Evolutionary conservation across 2,113 vertebrate species (phyloP).

Genomic region (Syrmaticus mikado): DNA sequence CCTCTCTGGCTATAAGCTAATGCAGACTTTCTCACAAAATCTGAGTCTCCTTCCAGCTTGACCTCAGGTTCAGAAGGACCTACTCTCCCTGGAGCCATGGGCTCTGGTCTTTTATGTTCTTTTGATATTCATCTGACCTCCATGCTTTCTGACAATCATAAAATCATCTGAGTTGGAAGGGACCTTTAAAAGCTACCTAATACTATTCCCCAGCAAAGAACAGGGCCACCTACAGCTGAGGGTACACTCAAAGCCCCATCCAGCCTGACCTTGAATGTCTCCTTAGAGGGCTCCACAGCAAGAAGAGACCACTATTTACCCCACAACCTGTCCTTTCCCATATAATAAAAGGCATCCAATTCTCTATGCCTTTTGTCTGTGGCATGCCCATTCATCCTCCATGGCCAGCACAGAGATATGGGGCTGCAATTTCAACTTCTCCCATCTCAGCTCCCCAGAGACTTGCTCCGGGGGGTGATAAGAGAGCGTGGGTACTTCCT

Average conservation of each 20-base stretch:
- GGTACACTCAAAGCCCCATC: too few relatives aligned
- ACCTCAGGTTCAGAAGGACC: not conserved
- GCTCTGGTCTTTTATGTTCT: not conserved
- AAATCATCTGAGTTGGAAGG: too few relatives aligned
- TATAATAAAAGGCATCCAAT: not conserved
- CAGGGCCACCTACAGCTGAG: too few relatives aligned
- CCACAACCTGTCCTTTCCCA: not conserved
- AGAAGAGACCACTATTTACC: not conserved
- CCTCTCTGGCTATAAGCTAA: not conserved
- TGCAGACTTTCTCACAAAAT: not conserved
- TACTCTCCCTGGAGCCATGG: not conserved
- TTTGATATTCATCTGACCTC: not conserved
- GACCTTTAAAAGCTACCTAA: too few relatives aligned
- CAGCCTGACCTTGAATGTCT: too few relatives aligned
- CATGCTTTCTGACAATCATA: fast-evolving
- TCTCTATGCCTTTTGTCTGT: not conserved
- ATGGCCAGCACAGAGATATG: not conserved
- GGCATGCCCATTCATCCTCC: not conserved
- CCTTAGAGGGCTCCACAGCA: not conserved
- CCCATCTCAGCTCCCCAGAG: not conserved
- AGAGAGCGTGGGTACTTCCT: conserved; percentile 1
- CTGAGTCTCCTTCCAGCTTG: not conserved
- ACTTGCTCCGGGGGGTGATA: not conserved
- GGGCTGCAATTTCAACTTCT: not conserved
- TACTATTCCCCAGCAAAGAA: too few relatives aligned